phyloP scores from a whole-genome alignment of 2,797 vertebrate genomes.

The Ispidina lecontei region DNA sequence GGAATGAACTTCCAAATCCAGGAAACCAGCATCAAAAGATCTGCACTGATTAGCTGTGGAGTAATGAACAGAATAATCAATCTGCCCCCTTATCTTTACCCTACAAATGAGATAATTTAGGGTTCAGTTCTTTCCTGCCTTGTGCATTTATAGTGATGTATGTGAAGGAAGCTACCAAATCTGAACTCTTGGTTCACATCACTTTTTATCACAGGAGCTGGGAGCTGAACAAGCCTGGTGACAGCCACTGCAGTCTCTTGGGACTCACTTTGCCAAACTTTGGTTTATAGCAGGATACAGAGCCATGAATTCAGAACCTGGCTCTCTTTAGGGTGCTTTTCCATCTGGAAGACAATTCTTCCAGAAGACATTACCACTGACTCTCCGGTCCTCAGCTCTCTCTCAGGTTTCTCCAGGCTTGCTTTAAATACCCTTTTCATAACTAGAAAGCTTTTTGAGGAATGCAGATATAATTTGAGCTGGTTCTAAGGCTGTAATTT shows the following conservation, averaged over 20 bases:
- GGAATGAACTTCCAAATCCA: neutral
- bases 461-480: constrained; percentile 8
- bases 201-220: neutral
- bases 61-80: constrained; percentile 9
- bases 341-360: neutral
- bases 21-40: neutral
- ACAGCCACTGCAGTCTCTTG: neutral
- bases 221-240: neutral
- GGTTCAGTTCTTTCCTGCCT: neutral
- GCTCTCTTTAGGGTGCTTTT: neutral
- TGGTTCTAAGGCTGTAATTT: constrained; percentile 20
- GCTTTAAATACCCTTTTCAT: constrained; percentile 26
- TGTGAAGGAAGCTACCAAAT: neutral
- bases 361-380: neutral
- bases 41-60: constrained; percentile 10
- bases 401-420: neutral
- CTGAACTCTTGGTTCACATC: neutral
- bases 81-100: neutral
- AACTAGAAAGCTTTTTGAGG: constrained; percentile 43
- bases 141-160: neutral
- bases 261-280: neutral
- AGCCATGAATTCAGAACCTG: neutral
- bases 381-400: neutral
- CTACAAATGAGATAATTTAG: neutral
- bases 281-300: neutral